These are phyloP conservation scores for Passerina amoena DNA, from an alignment of 2,113 vertebrate genomes.

Conservation along the genomic window DNA sequence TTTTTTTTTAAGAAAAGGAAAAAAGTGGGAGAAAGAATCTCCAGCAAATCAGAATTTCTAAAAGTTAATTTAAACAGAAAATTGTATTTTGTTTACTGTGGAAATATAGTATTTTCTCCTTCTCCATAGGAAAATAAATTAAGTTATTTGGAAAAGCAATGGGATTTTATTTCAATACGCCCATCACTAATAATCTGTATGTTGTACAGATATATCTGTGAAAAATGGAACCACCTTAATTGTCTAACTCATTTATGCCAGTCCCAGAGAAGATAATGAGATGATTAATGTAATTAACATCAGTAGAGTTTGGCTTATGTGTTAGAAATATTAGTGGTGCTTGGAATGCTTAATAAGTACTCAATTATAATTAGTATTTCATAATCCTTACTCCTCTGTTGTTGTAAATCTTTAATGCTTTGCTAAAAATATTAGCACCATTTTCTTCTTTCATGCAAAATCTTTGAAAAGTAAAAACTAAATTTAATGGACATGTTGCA, in stretches of 20 bases:
- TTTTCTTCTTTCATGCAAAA: not conserved
- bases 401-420: not conserved
- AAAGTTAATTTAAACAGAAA: not conserved
- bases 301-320: not conserved
- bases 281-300: slow-evolving; percentile 13
- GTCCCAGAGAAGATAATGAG: not conserved
- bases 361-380: not conserved
- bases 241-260: not conserved
- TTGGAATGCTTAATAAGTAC: not conserved
- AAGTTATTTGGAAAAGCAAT: not conserved
- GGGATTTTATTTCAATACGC: not conserved
- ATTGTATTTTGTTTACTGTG: not conserved
- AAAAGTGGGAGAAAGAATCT: not conserved
- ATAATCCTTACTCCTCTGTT: not conserved
- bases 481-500: not conserved
- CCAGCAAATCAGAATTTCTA: not conserved
- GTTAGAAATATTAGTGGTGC: not conserved
- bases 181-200: not conserved
- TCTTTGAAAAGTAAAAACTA: not conserved
- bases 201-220: not conserved
- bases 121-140: not conserved
- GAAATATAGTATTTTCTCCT: not conserved
- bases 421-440: not conserved
- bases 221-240: not conserved
- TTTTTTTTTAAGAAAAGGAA: not conserved